Conservation (phyloP, 2,113 vertebrate species). For the Hoplias malabaricus region DNA sequence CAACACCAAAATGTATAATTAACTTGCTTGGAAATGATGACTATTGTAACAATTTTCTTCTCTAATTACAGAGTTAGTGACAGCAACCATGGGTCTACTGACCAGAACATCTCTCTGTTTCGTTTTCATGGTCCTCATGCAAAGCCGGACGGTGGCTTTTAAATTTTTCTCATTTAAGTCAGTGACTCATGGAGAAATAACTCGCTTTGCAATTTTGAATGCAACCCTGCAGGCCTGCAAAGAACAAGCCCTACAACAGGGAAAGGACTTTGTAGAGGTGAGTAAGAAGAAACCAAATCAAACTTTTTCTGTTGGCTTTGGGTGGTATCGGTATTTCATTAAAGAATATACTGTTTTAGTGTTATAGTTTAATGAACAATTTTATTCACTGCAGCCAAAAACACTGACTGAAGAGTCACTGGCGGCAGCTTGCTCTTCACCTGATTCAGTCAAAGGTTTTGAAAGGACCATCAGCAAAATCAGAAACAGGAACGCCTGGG, state of each 20-base stretch:
- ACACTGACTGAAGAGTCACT: constrained; percentile 10
- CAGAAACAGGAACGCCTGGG: not conserved
- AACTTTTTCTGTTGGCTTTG: too few species aligned
- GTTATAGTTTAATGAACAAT: too few species aligned
- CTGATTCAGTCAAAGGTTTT: constrained; percentile 20
- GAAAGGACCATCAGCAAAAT: constrained; percentile 3
- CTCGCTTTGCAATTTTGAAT: not conserved
- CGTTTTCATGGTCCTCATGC: not conserved
- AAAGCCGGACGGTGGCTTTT: constrained; percentile 4
- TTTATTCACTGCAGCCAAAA: not conserved
- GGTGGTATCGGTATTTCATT: not conserved
- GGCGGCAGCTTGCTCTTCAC: constrained; percentile 17
- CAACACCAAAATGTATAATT: not conserved
- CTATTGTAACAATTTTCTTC: not conserved
- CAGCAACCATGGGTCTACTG: not conserved
- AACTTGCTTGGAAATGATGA: not conserved
- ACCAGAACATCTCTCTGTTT: not conserved
- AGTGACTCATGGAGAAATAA: constrained; percentile 16
- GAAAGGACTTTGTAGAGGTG: not conserved
- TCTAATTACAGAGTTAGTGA: not conserved
- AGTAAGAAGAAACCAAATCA: not conserved
- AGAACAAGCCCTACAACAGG: not conserved
- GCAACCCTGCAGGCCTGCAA: not conserved
- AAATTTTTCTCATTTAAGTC: not conserved
- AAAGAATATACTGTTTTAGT: not conserved